Conservation (phyloP, 2,888 invertebrate genomes). For the Rotaria macrura region DNA sequence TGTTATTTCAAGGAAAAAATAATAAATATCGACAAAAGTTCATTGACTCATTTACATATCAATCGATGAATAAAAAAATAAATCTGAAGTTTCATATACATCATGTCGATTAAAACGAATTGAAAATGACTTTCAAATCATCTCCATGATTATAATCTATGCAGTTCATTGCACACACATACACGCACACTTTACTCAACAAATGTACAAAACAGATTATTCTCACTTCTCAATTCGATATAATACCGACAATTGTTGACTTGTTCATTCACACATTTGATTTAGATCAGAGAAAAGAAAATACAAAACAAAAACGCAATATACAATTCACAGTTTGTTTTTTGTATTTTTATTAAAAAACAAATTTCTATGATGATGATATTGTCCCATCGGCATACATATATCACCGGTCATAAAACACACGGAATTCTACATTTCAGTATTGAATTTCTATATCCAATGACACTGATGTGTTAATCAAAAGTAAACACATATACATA, state of each 20-base stretch:
- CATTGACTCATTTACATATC: not conserved
- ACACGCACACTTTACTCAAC: not conserved
- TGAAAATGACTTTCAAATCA: not conserved
- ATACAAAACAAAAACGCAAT: not conserved
- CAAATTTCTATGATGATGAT: not conserved
- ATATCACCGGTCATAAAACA: not conserved
- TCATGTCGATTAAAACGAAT: not conserved
- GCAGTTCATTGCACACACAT: not conserved
- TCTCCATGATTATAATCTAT: not conserved
- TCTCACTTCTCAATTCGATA: not conserved
- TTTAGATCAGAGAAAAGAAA: not conserved
- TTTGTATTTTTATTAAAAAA: not conserved
- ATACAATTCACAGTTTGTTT: not conserved
- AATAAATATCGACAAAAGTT: not conserved
- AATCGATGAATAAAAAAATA: not conserved
- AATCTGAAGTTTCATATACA: not conserved
- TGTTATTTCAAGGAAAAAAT: not conserved
- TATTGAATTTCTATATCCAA: not conserved
- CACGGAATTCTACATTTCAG: not conserved
- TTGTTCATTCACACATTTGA: constrained; percentile 8
- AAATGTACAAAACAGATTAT: not conserved
- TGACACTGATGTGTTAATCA: not conserved
- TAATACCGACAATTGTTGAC: not conserved
- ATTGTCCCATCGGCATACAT: not conserved
- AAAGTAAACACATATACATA: not conserved